These are phyloP conservation scores for Drosophila cognata DNA, from an alignment of 2,888 invertebrate species.

Conservation along the genomic window DNA sequence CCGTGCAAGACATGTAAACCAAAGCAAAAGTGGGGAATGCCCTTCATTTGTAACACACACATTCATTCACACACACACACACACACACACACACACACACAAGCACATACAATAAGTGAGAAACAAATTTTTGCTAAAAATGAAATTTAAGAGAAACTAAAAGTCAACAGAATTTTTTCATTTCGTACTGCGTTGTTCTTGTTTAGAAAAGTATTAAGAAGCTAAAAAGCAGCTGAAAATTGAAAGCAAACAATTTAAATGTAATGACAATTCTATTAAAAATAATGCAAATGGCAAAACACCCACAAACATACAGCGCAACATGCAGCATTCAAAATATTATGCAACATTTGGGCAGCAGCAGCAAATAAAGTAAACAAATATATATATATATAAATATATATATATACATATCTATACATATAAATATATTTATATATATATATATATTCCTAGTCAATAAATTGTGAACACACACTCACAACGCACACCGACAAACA, in stretches of 20 bases:
- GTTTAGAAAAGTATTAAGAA: slow-evolving; percentile 74
- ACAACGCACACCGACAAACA: slow-evolving; percentile 23
- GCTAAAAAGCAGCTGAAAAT: slow-evolving; percentile 16
- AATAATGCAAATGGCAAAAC: slow-evolving; percentile 22
- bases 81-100: slow-evolving; percentile 15
- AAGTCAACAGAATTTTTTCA: slow-evolving; percentile 20
- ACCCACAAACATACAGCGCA: slow-evolving; percentile 7
- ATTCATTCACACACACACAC: slow-evolving; percentile 12
- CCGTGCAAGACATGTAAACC: slow-evolving; percentile 13
- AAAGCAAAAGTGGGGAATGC: not conserved
- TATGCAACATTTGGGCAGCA: slow-evolving; percentile 17
- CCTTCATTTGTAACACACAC: slow-evolving; percentile 14
- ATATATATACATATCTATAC: not conserved
- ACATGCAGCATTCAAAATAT: slow-evolving; percentile 9
- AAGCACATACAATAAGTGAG: slow-evolving; percentile 8
- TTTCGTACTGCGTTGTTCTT: slow-evolving; percentile 76
- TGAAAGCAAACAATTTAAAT: slow-evolving; percentile 17
- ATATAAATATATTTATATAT: not conserved
- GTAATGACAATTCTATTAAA: slow-evolving; percentile 33
- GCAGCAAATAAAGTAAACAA: slow-evolving; percentile 28
- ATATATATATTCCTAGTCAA: slow-evolving; percentile 63
- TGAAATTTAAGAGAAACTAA: slow-evolving; percentile 15
- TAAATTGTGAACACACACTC: slow-evolving; percentile 56
- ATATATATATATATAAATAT: slow-evolving; percentile 6
- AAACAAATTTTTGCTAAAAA: slow-evolving; percentile 15